phyloP scores from a whole-genome alignment of 2,888 invertebrate species.

The Rhamnusium bicolor region DNA sequence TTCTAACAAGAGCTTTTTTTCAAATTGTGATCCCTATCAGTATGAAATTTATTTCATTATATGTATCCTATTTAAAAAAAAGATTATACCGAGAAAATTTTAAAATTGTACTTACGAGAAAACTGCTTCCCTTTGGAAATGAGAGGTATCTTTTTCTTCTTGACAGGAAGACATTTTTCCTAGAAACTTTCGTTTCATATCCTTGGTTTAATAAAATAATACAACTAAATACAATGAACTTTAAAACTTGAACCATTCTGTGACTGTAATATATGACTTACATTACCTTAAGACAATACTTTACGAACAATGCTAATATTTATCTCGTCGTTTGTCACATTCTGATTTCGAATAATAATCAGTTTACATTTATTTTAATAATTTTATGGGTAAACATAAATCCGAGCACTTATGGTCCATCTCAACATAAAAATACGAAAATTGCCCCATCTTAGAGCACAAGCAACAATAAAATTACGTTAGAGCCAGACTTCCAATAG shows the following conservation, averaged over 20 bases:
- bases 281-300: background rate
- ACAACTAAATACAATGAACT: background rate
- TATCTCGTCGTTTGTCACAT: background rate
- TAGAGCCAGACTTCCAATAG: no score
- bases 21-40: no score
- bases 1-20: no score
- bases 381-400: no score
- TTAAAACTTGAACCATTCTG: constrained; percentile 11
- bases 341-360: background rate
- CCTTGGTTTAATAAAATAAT: background rate
- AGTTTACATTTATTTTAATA: background rate
- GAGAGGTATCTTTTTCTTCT: constrained; percentile 78
- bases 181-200: constrained; percentile 5
- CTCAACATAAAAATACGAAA: no score
- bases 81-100: no score
- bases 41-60: no score
- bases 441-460: no score
- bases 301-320: constrained; percentile 4
- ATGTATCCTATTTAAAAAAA: no score
- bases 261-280: background rate
- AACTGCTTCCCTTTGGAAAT: constrained; percentile 80
- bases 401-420: no score
- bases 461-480: no score
- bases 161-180: constrained; percentile 69
- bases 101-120: constrained; percentile 71